Evolutionary conservation across 2,113 vertebrate species (phyloP), one percentile per base, ranked within the genome.

Genomic region (Lasiurus cinereus): DNA sequence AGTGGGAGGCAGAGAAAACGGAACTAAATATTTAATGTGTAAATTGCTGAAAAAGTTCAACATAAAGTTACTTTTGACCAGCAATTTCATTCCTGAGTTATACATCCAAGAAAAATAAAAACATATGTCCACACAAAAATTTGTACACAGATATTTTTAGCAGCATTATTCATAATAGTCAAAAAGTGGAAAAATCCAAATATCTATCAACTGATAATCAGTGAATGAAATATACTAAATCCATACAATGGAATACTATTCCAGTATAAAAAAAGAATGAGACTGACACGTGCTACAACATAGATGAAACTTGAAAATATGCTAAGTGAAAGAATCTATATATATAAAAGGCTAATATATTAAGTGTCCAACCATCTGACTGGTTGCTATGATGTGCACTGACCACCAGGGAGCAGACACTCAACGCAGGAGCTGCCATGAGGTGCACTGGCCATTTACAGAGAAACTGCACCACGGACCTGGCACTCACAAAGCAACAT

Each of bases 191-290:
- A 89, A 64, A 83, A 62, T 18, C 5, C 62, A 88, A 88, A 54
- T 89, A 22, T 82, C 24, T 29, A 15, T 46, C n/a, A 46, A 52
- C 52, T 50, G 27, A 78, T 66, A 36, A 62, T 18, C 33, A n/a
- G 43, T 84, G 88, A 48, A 76, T 64, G 67, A 91, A 90, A 74
- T 89, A 43, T 72, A 18, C 24, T 95, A n/a, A 84, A 56, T 31
- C 72, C 19, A n/a, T 66, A 64, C 31, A 83, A 54, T 59, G 33
- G 52, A 88, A 70, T 77, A 70, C 54, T 54, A 52, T 31, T 88
- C 3, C 43, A 27, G 13, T 43, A n/a, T 62, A 33, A 77, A 73
- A 73, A 74, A 64, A 27, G 3, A 72, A 86, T 54, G 46, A 29
- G n/a, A 64, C 56, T 82, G 56, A 83, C 33, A 64, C 29, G 54